Percentiles rank a stretch among this genome's conserved stretches.
These are phyloP conservation scores for Hermatobates lingyangjiaoensis DNA, from an alignment of 1,140 invertebrate species.

Conservation along the genomic window DNA sequence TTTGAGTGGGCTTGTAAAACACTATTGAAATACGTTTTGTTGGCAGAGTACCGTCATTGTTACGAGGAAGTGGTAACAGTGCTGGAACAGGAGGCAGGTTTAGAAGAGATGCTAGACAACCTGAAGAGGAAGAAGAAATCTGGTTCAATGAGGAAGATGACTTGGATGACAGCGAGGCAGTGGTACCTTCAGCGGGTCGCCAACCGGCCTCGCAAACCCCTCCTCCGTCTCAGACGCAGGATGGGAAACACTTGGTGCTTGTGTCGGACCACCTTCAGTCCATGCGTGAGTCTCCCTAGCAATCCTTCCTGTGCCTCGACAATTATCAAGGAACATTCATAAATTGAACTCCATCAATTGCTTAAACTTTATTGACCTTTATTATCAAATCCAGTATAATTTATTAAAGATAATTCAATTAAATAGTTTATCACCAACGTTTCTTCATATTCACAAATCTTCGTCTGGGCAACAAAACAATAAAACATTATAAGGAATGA, in stretches of 20 bases:
- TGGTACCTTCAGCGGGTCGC: slow-evolving; percentile 27
- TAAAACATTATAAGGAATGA: too few species aligned
- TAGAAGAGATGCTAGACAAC: slow-evolving; percentile 71
- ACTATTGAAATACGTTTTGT: neutral
- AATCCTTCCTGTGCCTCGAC: too few species aligned
- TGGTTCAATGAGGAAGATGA: slow-evolving; percentile 96
- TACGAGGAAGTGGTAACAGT: slow-evolving; percentile 44
- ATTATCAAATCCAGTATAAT: too few species aligned
- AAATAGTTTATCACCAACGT: too few species aligned
- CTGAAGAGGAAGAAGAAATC: slow-evolving; percentile 95
- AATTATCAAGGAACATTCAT: too few species aligned
- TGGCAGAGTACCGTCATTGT: slow-evolving; percentile 47
- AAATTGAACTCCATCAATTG: too few species aligned
- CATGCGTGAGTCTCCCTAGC: neutral
- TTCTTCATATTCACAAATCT: too few species aligned
- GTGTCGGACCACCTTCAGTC: slow-evolving; percentile 3
- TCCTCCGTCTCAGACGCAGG: slow-evolving; percentile 33
- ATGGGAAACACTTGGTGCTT: neutral
- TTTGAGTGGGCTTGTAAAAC: neutral
- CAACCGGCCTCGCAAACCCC: neutral
- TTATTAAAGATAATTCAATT: too few species aligned
- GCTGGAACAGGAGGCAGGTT: slow-evolving; percentile 31
- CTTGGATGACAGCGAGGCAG: slow-evolving; percentile 65
- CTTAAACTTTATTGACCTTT: too few species aligned
- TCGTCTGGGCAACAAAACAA: too few species aligned